phyloP scores from a whole-genome alignment of 2,888 invertebrate species.

The Hoplodrina ambigua region DNA sequence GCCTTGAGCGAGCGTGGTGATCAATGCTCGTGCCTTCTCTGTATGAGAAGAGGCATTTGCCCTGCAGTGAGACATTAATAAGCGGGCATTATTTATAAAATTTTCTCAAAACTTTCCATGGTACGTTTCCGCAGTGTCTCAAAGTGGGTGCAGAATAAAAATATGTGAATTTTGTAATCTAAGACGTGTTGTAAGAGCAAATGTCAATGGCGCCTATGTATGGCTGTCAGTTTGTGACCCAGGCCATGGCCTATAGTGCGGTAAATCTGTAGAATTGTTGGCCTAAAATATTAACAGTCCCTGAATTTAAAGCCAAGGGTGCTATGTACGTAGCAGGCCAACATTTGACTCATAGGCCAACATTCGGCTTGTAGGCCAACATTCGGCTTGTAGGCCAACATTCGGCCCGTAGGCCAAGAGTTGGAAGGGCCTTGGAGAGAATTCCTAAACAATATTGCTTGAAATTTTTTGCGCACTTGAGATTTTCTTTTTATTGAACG shows the following conservation, averaged over 20 bases:
- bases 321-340: too few species aligned
- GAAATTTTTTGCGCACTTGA: constrained; percentile 3
- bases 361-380: too few species aligned
- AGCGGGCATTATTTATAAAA: too few species aligned
- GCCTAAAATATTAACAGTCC: constrained; percentile 23
- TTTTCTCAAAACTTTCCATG: constrained; percentile 11
- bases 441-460: constrained; percentile 21
- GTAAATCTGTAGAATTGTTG: background rate
- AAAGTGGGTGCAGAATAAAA: constrained; percentile 45
- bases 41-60: too few species aligned
- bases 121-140: constrained; percentile 36
- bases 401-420: too few species aligned
- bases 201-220: constrained; percentile 7
- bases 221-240: constrained; percentile 19
- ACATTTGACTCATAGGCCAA: too few species aligned
- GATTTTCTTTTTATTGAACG: constrained; percentile 4
- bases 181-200: constrained; percentile 33
- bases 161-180: constrained; percentile 32
- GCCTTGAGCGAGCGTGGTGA: too few species aligned
- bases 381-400: too few species aligned
- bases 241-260: constrained; percentile 46
- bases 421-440: too few species aligned
- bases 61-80: too few species aligned
- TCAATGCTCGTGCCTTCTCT: too few species aligned
- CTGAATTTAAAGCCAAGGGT: background rate